Conservation (phyloP, 37 sponge, comb jelly and placozoan genomes). For the Mnemiopsis leidyi region DNA sequence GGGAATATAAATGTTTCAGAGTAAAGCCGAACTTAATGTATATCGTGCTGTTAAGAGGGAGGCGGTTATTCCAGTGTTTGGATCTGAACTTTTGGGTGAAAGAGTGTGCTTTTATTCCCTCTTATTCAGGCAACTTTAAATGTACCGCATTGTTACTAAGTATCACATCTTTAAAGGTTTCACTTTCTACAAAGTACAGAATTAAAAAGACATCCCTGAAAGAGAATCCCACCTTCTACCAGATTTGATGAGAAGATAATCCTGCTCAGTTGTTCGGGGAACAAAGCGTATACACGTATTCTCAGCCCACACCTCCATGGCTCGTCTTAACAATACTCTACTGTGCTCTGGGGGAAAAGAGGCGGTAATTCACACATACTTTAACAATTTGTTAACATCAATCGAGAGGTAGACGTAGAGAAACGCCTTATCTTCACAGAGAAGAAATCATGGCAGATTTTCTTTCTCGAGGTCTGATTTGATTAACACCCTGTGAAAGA, state of each 20-base stretch:
- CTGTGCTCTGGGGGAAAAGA: not conserved
- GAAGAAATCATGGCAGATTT: not conserved
- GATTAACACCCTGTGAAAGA: not conserved
- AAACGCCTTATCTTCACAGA: not conserved
- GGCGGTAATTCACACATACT: not conserved
- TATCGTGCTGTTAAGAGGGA: no score
- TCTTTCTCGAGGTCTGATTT: not conserved
- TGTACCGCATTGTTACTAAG: no score
- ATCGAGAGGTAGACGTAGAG: not conserved
- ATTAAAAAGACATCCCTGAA: no score
- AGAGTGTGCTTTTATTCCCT: no score
- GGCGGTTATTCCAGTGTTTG: no score
- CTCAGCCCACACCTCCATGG: conserved; percentile 23
- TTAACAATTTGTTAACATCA: not conserved
- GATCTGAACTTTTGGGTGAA: no score
- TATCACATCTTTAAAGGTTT: no score
- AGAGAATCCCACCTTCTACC: conserved; percentile 42
- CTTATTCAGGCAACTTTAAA: no score
- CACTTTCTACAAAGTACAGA: no score
- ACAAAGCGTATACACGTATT: conserved; percentile 43
- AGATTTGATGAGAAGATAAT: conserved; percentile 24
- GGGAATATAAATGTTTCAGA: no score
- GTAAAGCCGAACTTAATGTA: no score
- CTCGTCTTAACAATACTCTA: not conserved
- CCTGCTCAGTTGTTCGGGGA: conserved; percentile 13